Evolutionary conservation across 2,113 vertebrate species (phyloP), one percentile per base, ranked within the genome.

Genomic region (Vombatus ursinus): DNA sequence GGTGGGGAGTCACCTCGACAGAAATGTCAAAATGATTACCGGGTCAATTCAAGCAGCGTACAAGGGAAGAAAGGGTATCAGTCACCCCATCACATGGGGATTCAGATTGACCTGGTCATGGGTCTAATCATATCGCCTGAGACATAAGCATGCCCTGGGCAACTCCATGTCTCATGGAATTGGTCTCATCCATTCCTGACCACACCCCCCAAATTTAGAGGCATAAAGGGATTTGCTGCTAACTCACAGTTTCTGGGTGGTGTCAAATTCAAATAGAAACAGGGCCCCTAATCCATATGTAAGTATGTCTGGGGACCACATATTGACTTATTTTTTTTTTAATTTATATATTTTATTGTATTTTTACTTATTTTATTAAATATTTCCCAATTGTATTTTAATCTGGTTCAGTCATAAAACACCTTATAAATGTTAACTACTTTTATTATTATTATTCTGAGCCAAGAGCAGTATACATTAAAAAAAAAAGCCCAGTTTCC

Each of bases 401-500:
- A 23, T 84, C n/a, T 50, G 48, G 48, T 48, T 50, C 7, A 50
- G 28, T 90, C 90, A 28, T 31, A 50, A 90, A 50, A 28, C 28
- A 50, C 10, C 25, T 90, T 84, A 22, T 22, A 44, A 68, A 84
- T 23, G 68, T 84, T 23, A 22, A 84, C n/a, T 84, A 2, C n/a
- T 48, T 26, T 48, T 44, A 23, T 84, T 50, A 48, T 90, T 90
- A 47, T 9, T 94, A 95, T 94, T 52, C 68, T 9, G 14, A 94
- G 10, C 0, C 52, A 90, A 96, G 96, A 95, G 37, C 25, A 91
- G n/a, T 95, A 37, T 37, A 37, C 3, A 37, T 14, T 49, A 49
- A 93, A 91, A 37, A 49, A 93, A 91, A 37, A 92, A 84, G 89
- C 7, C 91, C 57, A 52, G 14, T 96, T 96, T 93, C 61, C 93